phyloP scores from a whole-genome alignment of 1,140 invertebrate species.

The Drosophila burlai region DNA sequence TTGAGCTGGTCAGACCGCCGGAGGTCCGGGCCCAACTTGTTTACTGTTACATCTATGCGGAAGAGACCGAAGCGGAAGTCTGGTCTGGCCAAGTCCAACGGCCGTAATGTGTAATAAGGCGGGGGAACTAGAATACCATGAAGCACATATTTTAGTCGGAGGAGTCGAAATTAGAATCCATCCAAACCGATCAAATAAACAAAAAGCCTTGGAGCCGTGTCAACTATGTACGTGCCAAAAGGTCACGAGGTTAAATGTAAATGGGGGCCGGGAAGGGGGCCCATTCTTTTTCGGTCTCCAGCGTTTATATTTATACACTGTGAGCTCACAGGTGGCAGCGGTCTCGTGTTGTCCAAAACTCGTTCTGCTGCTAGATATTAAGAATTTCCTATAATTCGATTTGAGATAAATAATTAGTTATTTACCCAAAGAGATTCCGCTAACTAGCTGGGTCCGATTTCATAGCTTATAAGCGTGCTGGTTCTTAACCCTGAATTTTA shows the following conservation, averaged over 20 bases:
- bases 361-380: conserved; percentile 23
- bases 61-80: conserved; percentile 63
- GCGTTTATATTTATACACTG: conserved; percentile 24
- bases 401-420: conserved; percentile 35
- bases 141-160: conserved; percentile 6
- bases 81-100: conserved; percentile 15
- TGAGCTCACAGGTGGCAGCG: conserved; percentile 32
- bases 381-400: conserved; percentile 27
- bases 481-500: conserved; percentile 12
- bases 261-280: conserved; percentile 8
- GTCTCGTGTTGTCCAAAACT: conserved; percentile 42
- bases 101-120: conserved; percentile 40
- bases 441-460: background rate
- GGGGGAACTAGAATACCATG: conserved; percentile 17
- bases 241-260: conserved; percentile 47
- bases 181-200: background rate
- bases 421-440: conserved; percentile 4
- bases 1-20: background rate
- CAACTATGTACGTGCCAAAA: conserved; percentile 2
- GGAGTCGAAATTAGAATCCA: background rate
- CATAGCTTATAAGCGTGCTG: background rate
- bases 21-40: conserved; percentile 30
- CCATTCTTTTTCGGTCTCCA: conserved; percentile 11
- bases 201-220: conserved; percentile 18
- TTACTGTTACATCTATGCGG: conserved; percentile 78